These are phyloP conservation scores for Trialeurodes vaporariorum DNA, from an alignment of 1,140 invertebrate species.

Conservation along the genomic window DNA sequence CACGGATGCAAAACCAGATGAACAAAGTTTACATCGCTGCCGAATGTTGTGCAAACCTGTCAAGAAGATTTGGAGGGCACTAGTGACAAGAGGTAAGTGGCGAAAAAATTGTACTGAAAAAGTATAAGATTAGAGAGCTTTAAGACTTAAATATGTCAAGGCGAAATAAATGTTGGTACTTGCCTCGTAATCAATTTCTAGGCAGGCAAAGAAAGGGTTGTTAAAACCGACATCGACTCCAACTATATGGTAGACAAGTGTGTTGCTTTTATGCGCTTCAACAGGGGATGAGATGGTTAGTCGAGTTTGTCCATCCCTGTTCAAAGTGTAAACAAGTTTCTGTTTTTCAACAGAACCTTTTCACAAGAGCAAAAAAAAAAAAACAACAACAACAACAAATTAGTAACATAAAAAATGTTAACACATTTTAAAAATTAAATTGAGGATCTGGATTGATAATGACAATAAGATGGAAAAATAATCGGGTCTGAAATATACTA, in stretches of 20 bases:
- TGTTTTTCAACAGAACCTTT: constrained; percentile 96
- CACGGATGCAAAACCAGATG: background rate
- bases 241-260: constrained; percentile 94
- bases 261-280: constrained; percentile 99
- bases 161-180: constrained; percentile 9
- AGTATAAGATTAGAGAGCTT: too few relatives aligned
- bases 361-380: too few relatives aligned
- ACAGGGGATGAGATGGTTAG: constrained; percentile 97
- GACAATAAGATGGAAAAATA: too few relatives aligned
- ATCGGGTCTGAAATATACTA: too few relatives aligned
- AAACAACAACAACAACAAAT: too few relatives aligned
- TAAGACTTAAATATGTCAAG: too few relatives aligned
- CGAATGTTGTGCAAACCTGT: background rate
- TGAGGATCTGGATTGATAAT: too few relatives aligned
- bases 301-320: constrained; percentile 91
- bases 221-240: constrained; percentile 99
- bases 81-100: too few relatives aligned
- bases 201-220: constrained; percentile 98
- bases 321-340: constrained; percentile 97
- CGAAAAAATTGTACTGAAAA: too few relatives aligned
- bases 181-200: constrained; percentile 98
- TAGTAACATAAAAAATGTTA: too few relatives aligned
- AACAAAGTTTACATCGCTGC: background rate
- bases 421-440: too few relatives aligned
- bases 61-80: too few relatives aligned